A percentile compares a stretch with the other conserved stretches of the same genome.
Evolutionary conservation across 2,888 invertebrate species (phyloP).

Genomic region (Drosophila putrida): DNA sequence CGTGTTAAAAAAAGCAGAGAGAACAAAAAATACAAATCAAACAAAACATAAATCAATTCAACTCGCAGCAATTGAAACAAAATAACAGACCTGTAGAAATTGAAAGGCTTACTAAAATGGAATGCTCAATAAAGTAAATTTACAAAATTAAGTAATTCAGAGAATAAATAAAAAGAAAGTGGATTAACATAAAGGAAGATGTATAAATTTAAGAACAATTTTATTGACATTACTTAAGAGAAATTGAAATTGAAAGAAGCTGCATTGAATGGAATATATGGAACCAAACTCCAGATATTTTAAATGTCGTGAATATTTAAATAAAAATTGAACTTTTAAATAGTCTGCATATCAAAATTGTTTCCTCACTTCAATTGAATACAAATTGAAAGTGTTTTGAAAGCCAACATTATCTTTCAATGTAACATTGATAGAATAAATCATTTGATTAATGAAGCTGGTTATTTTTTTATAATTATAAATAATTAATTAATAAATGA

Average conservation of each 20-base stretch:
- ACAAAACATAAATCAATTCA: conserved; percentile 43
- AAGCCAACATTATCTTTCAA: not conserved
- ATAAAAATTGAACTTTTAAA: too few species aligned
- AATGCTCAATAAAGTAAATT: not conserved
- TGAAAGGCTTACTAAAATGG: not conserved
- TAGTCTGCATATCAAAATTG: too few species aligned
- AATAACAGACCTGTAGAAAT: conserved; percentile 5
- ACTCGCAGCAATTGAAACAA: conserved; percentile 14
- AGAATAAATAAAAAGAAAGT: not conserved
- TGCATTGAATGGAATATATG: not conserved
- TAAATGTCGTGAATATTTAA: not conserved
- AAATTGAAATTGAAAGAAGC: not conserved
- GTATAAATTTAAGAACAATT: not conserved
- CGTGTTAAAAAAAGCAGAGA: conserved; percentile 20
- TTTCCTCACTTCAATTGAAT: not conserved
- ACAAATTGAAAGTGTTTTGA: not conserved
- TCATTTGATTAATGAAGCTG: too few species aligned
- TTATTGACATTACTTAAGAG: too few species aligned
- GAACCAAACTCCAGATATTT: too few species aligned
- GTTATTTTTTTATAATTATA: too few species aligned
- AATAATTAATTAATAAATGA: too few species aligned
- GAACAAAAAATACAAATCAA: conserved; percentile 4
- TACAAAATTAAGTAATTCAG: not conserved
- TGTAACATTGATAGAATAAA: too few species aligned
- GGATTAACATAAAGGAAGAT: not conserved